Evolutionary conservation across 2,113 vertebrate genomes (phyloP).

Genomic region (Ceyx margarethae): DNA sequence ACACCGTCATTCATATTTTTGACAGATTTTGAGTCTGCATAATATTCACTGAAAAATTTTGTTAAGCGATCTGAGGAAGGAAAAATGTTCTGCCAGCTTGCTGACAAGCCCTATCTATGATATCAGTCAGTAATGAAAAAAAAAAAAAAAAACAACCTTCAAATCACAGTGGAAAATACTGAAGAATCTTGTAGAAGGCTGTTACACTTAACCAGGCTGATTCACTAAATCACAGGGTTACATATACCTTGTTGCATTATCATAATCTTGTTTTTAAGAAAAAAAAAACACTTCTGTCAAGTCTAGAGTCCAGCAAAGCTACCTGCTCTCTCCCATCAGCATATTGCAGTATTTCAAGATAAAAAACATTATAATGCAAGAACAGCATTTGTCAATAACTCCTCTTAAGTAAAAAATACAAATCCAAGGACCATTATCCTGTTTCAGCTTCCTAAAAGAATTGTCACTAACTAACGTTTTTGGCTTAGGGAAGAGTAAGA

Average conservation of each 20-base stretch:
- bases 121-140: slow-evolving; percentile 40
- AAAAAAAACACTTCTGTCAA: neutral
- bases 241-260: neutral
- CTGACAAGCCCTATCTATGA: slow-evolving; percentile 31
- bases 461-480: neutral
- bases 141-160: neutral
- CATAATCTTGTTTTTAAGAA: neutral
- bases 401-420: neutral
- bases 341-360: neutral
- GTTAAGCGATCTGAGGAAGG: slow-evolving; percentile 42
- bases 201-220: neutral
- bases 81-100: slow-evolving; percentile 47
- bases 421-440: neutral
- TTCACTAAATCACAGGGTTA: neutral
- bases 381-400: neutral
- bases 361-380: neutral
- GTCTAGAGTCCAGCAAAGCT: neutral
- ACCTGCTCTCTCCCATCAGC: neutral
- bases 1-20: slow-evolving; percentile 46
- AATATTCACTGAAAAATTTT: slow-evolving; percentile 49
- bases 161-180: neutral
- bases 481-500: neutral
- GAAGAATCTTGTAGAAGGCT: neutral
- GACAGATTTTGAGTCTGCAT: slow-evolving; percentile 59
- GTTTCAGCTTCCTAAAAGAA: neutral